phyloP scores from a whole-genome alignment of 2,113 vertebrate species.

The Tetraodon nigroviridis region DNA sequence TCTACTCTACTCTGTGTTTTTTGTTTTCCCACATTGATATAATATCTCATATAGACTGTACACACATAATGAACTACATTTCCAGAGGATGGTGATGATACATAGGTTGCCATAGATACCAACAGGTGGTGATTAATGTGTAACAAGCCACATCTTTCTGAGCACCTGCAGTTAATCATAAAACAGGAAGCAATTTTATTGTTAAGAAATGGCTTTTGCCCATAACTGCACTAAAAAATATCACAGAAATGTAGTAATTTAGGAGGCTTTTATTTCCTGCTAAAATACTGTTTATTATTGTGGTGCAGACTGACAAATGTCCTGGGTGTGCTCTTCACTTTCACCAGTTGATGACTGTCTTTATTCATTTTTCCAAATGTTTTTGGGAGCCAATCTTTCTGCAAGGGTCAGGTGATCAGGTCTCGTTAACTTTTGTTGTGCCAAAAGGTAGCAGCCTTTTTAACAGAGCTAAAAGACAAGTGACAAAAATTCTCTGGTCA shows the following conservation, averaged over 20 bases:
- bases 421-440: too few relatives aligned
- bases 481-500: constrained; percentile 7
- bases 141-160: constrained; percentile 18
- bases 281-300: background rate
- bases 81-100: constrained; percentile 21
- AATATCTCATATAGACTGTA: background rate
- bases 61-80: constrained; percentile 18
- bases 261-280: background rate
- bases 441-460: background rate
- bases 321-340: too few relatives aligned
- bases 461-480: constrained; percentile 1
- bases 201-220: constrained; percentile 22
- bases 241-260: background rate
- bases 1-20: background rate
- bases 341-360: too few relatives aligned
- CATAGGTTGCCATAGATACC: constrained; percentile 54
- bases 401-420: too few relatives aligned
- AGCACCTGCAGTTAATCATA: constrained; percentile 21
- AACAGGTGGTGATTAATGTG: constrained; percentile 22
- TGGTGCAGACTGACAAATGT: too few relatives aligned
- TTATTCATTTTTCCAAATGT: too few relatives aligned
- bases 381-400: too few relatives aligned
- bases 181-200: constrained; percentile 17
- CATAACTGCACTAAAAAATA: constrained; percentile 1
- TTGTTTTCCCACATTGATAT: constrained; percentile 12